Evolutionary conservation across 2,797 vertebrate genomes (phyloP), one percentile per base, ranked within the genome.

Genomic region (Todus mexicanus): DNA sequence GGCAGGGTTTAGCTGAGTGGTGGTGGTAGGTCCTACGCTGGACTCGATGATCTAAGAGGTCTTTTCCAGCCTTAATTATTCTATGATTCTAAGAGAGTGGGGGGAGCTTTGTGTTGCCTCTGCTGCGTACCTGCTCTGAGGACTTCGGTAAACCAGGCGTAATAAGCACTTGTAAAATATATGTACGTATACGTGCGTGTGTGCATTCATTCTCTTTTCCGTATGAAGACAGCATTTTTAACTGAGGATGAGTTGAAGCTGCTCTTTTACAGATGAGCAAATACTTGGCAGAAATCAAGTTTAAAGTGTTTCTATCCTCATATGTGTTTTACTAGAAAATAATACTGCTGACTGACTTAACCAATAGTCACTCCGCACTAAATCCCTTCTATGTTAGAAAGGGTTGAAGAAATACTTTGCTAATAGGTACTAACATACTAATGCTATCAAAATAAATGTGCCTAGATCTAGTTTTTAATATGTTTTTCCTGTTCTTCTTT

Each of bases 341-440:
- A 35, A 33, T 47, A 43, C 8, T 86, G 40, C 23, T 85, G 54
- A 43, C 33, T 51, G 21, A 20, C 68, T 40, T 69, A 71, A 92
- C 38, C 50, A 48, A 5, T 13, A 76, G 66, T 53, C 76, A 53
- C 47, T 79, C 5, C 76, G 42, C 14, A 33, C 63, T 65, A 70
- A n/a, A 73, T 53, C 9, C 25, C 8, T 5, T 75, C 83, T 72
- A 31, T 48, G 33, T 74, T 87, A 91, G 87, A 91, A 85, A 77
- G 5, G 12, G 26, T 31, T 37, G 8, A n/a, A 80, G 38, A 77
- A 83, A 59, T 37, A n/a, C 15, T 77, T 80, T 6, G 8, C 31
- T 61, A 72, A 11, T 86, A 84, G 85, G 47, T 85, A 92, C 51
- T 94, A 92, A 93, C 73, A 85, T 75, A 80, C 60, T 91, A 92